Evolutionary conservation across 2,888 invertebrate genomes (phyloP).

Genomic region (Gasteruption jaculator): DNA sequence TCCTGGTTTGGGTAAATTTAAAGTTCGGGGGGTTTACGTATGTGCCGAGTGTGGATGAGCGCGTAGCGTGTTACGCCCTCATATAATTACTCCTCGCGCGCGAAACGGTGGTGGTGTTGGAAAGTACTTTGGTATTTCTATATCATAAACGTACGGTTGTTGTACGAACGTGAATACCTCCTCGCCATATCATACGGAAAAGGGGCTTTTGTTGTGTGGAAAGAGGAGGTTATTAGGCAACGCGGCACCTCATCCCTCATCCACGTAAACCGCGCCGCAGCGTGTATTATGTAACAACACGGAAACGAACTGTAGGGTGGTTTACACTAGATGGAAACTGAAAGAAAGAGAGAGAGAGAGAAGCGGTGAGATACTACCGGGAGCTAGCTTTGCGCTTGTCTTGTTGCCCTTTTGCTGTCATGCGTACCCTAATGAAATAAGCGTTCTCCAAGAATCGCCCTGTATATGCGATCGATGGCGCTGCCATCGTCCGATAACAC

Average conservation of each 20-base stretch:
- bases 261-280: slow-evolving; percentile 48
- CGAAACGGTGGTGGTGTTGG: no score
- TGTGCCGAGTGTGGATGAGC: slow-evolving; percentile 29
- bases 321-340: slow-evolving; percentile 24
- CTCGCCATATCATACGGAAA: no score
- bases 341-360: slow-evolving; percentile 11
- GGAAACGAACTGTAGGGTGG: slow-evolving; percentile 46
- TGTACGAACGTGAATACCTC: slow-evolving; percentile 22
- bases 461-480: no score
- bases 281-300: slow-evolving; percentile 52
- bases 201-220: no score
- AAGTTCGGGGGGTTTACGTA: slow-evolving; percentile 20
- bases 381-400: slow-evolving; percentile 24
- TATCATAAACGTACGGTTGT: slow-evolving; percentile 3
- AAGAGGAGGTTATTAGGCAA: slow-evolving; percentile 49
- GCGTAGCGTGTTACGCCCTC: slow-evolving; percentile 41
- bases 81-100: slow-evolving; percentile 43
- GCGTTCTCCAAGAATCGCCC: no score
- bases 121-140: no score
- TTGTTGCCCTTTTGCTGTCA: slow-evolving; percentile 28
- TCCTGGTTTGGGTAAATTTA: slow-evolving; percentile 17
- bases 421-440: slow-evolving; percentile 33
- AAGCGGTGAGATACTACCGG: slow-evolving; percentile 20
- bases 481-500: no score
- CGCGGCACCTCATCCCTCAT: slow-evolving; percentile 51